Base-by-base conservation (phyloP, 2,888 invertebrate genomes). In the Morpho helenor region DNA sequence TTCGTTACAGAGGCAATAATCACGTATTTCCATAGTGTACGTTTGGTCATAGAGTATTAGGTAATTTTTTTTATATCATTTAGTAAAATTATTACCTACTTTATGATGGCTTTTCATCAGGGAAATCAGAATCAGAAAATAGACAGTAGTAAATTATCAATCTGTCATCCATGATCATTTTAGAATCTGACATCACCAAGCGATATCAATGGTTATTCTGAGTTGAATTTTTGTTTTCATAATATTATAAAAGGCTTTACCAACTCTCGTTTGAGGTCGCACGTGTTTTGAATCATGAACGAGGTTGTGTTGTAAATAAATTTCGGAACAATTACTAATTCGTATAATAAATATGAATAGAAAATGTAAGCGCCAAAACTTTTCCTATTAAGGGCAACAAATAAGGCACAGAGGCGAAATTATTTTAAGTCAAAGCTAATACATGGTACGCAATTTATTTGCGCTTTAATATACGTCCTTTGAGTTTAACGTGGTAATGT, bases 241-340 rank as follows among this genome's bases (percentile, higher is more conserved):
- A 31, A 31, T 31, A 56, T 59, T 59, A 59, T 53, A 53, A 56
- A 60, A 46, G 56, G 60, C 52, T 60, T 56, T 56, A 56, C 56
- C 40, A 47, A 60, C 39, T 8, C 41, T 52, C 44, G 44, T 39
- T 44, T 52, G 23, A 53, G 22, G 49, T 10, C 44, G 49, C 22
- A 49, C 52, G 45, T 52, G 49, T 49, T 49, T n/a, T 22, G 57
- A 57, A 52, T 52, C 39, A 47, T 8, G 40, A 56, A 52, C 31
- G 40, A 53, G 46, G 22, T 41, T 22, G 53, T 40, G 45, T 8
- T 39, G 46, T 57, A 40, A 54, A 57, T 60, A 42, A 49, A 44
- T 53, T 52, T 41, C 40, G 40, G 22, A 53, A 41, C 40, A 46
- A 52, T 8, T 45, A 46, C 22, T 52, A 50, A 50, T 42, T 42